Base-by-base conservation (phyloP, 53 echinoderm and acorn worm genomes). In the Holothuria scabra region DNA sequence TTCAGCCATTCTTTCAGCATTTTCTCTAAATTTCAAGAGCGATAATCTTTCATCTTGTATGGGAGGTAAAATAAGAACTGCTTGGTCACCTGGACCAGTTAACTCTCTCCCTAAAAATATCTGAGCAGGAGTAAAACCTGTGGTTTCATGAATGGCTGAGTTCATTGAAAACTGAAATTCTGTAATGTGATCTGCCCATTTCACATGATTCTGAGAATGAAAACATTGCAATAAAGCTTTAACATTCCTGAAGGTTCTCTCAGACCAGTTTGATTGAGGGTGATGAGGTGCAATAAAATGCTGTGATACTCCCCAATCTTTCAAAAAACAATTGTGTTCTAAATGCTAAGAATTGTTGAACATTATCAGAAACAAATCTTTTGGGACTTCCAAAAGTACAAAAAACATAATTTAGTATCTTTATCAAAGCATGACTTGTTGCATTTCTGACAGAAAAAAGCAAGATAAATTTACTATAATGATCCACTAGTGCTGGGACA, bases 201-300 rank as follows among this genome's bases (percentile, higher is more conserved):
- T 13, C n/a, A n/a, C n/a, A n/a, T n/a, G n/a, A n/a, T n/a, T n/a
- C n/a, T n/a, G n/a, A n/a, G n/a, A n/a, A n/a, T n/a, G 59, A 70
- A 86, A 86, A 8, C 86, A 78, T 44, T 88, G 88, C 14, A 89
- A 52, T 89, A 92, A 86, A 28, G 79, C 64, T 67, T 91, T 92
- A 9, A 91, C 35, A 24, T 88, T 85, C 58, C 88, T 71, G 68
- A 88, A 88, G 16, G 71, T 81, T 57, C 88, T 64, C 55, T 91
- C 92, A 57, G 81, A 74, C 89, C 88, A 89, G 28, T 92, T 89
- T 23, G 62, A 81, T 34, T 92, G 92, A 2, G 89, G 88, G 38
- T 92, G 89, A 76, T 89, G 86, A 3, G 92, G 88, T 25, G 89
- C 71, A 38, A 65, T 89, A 38, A 88, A 89, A 26, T 81, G 64